phyloP scores from a whole-genome alignment of 1,140 invertebrate species.

The Trichonephila inaurata region DNA sequence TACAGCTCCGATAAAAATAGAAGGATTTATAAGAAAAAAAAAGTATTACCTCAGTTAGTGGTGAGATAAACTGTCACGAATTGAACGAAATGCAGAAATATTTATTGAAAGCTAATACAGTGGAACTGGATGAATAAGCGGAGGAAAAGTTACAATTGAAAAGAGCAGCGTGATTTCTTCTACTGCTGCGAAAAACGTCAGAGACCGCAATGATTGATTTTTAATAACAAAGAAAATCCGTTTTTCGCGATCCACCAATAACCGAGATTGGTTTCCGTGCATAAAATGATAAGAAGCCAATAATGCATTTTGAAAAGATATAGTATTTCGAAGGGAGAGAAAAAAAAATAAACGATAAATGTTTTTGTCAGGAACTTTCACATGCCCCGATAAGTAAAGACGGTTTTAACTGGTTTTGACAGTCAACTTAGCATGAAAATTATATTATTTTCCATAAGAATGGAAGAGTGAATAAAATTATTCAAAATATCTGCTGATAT shows the following conservation, averaged over 20 bases:
- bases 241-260: constrained; percentile 53
- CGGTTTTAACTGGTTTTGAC: constrained; percentile 44
- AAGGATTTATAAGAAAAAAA: not conserved
- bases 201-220: constrained; percentile 9
- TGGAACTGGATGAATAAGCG: not conserved
- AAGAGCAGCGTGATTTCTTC: not conserved
- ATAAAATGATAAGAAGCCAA: constrained; percentile 65
- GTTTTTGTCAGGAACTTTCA: constrained; percentile 44
- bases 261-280: constrained; percentile 61
- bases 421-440: constrained; percentile 51
- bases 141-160: constrained; percentile 22
- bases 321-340: not conserved
- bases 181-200: not conserved
- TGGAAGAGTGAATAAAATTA: constrained; percentile 22
- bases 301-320: constrained; percentile 67
- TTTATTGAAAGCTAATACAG: constrained; percentile 72
- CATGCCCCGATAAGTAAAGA: not conserved
- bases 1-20: not conserved
- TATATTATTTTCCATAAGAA: constrained; percentile 35
- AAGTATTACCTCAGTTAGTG: not conserved
- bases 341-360: constrained; percentile 12
- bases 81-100: constrained; percentile 56
- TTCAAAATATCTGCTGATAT: constrained; percentile 37
- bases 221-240: constrained; percentile 60
- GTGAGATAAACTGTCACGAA: constrained; percentile 53